Evolutionary conservation across 2,113 vertebrate genomes (phyloP).

Genomic region (Gadus chalcogrammus): DNA sequence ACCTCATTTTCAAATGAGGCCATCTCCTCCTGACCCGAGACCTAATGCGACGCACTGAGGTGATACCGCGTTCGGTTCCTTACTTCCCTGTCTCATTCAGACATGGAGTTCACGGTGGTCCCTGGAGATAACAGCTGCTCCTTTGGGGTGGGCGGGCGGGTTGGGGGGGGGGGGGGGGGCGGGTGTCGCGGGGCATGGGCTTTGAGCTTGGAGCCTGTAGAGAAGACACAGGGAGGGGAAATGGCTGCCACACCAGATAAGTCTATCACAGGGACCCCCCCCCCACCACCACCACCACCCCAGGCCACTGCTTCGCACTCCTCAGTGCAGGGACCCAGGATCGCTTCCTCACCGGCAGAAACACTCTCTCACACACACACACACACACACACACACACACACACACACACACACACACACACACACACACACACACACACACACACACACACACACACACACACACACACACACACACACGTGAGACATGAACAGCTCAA

Average conservation of each 20-base stretch:
- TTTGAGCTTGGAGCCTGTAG: background rate
- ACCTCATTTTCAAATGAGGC: too few relatives aligned
- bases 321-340: slow-evolving; percentile 9
- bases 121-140: too few relatives aligned
- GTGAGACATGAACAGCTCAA: too few relatives aligned
- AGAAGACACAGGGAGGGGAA: slow-evolving; percentile 59
- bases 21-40: too few relatives aligned
- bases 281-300: background rate
- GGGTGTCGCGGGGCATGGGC: background rate
- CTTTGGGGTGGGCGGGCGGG: background rate
- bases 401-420: background rate
- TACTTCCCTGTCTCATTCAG: too few relatives aligned
- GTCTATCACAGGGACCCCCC: slow-evolving; percentile 63
- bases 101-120: too few relatives aligned
- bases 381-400: background rate
- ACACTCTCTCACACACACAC: background rate
- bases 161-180: background rate
- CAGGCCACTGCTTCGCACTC: too few relatives aligned
- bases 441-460: too few relatives aligned
- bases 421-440: background rate
- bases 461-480: too few relatives aligned
- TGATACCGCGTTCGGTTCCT: too few relatives aligned
- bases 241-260: slow-evolving; percentile 72
- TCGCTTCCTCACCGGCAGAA: slow-evolving; percentile 28
- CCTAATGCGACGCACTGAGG: too few relatives aligned